These are phyloP conservation scores for Myiopsitta monachus DNA, from an alignment of 2,113 vertebrate species.

Conservation along the genomic window DNA sequence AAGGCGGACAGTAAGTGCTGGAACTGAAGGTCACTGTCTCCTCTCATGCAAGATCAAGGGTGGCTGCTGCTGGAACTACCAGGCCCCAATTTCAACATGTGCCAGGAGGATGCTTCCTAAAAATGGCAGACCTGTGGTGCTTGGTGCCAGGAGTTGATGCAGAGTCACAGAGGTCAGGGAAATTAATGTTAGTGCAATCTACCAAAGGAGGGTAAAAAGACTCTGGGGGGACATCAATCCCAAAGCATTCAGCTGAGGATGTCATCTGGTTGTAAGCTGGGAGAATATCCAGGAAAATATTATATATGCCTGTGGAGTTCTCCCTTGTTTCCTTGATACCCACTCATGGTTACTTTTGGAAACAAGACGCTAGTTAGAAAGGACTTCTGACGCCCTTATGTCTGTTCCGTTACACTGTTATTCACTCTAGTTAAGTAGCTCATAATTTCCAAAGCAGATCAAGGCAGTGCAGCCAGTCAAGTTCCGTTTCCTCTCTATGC, in stretches of 20 bases:
- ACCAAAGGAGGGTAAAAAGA: neutral
- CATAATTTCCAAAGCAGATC: neutral
- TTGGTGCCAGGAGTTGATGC: neutral
- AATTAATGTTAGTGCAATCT: neutral
- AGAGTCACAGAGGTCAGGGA: neutral
- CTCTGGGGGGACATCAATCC: too few relatives aligned
- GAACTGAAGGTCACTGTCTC: neutral
- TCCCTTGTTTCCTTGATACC: neutral
- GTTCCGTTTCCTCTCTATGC: rapidly evolving
- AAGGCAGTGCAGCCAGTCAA: neutral
- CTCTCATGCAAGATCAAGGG: neutral
- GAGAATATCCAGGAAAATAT: neutral
- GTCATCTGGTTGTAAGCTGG: neutral
- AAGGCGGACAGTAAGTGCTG: rapidly evolving
- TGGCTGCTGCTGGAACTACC: neutral
- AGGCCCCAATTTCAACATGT: neutral
- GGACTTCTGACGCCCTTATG: neutral
- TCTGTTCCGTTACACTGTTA: neutral
- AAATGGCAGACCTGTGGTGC: neutral
- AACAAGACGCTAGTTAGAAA: neutral
- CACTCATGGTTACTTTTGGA: neutral
- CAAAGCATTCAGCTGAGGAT: neutral
- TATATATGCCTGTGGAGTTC: neutral
- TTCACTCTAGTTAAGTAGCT: neutral
- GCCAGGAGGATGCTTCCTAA: neutral